A percentile compares a stretch with the other conserved stretches of the same genome.
These are phyloP conservation scores for Rhea americana DNA, from an alignment of 2,113 vertebrate genomes.

Conservation along the genomic window DNA sequence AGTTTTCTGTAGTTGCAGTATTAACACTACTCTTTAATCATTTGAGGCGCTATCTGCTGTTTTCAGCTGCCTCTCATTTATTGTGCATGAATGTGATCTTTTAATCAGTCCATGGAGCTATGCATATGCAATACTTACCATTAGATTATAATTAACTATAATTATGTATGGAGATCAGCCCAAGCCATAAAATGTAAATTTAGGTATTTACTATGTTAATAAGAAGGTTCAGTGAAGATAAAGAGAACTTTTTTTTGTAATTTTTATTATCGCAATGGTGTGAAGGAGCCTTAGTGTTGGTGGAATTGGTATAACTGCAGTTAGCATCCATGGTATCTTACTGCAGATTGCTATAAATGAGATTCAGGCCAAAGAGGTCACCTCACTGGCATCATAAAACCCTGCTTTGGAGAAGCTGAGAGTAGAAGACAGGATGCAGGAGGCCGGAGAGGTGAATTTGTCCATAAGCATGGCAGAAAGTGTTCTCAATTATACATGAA, in stretches of 20 bases:
- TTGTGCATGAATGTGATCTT: neutral
- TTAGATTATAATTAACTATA: conserved; percentile 59
- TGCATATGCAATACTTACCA: conserved; percentile 15
- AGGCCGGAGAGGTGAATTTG: neutral
- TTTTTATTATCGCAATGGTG: neutral
- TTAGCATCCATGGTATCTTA: neutral
- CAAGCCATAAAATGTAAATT: conserved; percentile 27
- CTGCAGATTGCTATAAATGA: neutral
- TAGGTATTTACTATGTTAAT: conserved; percentile 41
- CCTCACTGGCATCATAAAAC: neutral
- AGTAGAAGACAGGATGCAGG: neutral
- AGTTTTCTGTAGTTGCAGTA: conserved; percentile 12
- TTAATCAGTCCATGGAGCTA: neutral
- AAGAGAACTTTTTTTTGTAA: neutral
- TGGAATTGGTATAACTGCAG: neutral
- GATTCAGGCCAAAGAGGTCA: neutral
- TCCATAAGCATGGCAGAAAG: neutral
- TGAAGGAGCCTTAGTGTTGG: neutral
- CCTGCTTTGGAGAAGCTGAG: neutral
- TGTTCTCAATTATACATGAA: neutral
- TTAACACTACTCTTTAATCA: neutral
- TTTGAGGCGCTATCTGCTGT: neutral
- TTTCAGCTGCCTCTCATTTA: conserved; percentile 31
- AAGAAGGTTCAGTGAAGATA: conserved; percentile 32
- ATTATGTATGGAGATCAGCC: conserved; percentile 43